Evolutionary conservation across 2,888 invertebrate genomes (phyloP).

Genomic region (Caenorhabditis becei): DNA sequence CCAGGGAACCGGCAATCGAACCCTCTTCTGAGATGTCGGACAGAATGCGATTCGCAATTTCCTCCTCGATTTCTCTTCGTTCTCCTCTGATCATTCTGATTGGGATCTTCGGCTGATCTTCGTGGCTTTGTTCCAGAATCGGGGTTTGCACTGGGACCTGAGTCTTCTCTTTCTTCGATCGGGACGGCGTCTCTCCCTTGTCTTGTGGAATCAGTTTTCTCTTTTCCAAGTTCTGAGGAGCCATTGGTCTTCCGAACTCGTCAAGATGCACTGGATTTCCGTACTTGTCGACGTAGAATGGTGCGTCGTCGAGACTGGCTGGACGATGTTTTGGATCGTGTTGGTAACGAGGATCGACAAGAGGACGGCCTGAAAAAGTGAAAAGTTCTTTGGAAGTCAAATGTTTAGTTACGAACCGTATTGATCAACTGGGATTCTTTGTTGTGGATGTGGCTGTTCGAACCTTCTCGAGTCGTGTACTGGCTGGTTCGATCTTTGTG

Average conservation of each 20-base stretch:
- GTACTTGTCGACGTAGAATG: slow-evolving; percentile 56
- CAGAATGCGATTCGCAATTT: slow-evolving; percentile 81
- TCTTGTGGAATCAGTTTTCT: slow-evolving; percentile 71
- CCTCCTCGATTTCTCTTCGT: slow-evolving; percentile 80
- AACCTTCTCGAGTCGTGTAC: slow-evolving; percentile 56
- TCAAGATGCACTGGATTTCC: slow-evolving; percentile 46
- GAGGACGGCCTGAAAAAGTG: slow-evolving; percentile 55
- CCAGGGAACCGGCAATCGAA: slow-evolving; percentile 77
- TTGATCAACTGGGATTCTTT: slow-evolving; percentile 66
- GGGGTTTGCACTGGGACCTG: slow-evolving; percentile 14
- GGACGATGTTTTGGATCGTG: slow-evolving; percentile 67
- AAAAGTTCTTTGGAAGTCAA: background rate
- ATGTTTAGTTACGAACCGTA: slow-evolving; percentile 41
- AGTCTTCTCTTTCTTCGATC: slow-evolving; percentile 58
- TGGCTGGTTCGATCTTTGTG: slow-evolving; percentile 51
- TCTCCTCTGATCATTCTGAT: slow-evolving; percentile 79
- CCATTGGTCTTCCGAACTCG: slow-evolving; percentile 50
- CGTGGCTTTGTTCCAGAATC: slow-evolving; percentile 24
- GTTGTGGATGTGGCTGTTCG: slow-evolving; percentile 63
- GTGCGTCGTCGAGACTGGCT: slow-evolving; percentile 44
- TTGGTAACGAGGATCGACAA: slow-evolving; percentile 61
- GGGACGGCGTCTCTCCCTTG: slow-evolving; percentile 70
- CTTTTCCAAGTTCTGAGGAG: slow-evolving; percentile 60
- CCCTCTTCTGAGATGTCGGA: slow-evolving; percentile 81
- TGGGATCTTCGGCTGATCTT: slow-evolving; percentile 65